Percentiles rank a stretch among this genome's conserved stretches.
phyloP scores from a whole-genome alignment of 2,888 invertebrate genomes.

The Pseudococcus jackbeardsleyi region DNA sequence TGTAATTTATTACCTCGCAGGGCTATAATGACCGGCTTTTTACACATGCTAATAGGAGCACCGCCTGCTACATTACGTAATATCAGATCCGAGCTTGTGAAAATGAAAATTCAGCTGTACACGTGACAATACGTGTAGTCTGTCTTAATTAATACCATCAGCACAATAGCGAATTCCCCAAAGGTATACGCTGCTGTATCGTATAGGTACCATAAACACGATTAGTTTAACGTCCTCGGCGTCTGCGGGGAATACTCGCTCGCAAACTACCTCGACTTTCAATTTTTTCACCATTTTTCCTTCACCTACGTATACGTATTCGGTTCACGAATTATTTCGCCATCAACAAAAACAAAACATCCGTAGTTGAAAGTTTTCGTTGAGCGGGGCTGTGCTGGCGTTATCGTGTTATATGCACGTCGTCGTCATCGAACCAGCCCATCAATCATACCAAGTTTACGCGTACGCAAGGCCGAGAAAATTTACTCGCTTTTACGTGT shows the following conservation, averaged over 20 bases:
- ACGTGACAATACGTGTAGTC: conserved; percentile 8
- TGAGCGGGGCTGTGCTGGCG: not conserved
- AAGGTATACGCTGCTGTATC: not conserved
- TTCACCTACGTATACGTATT: not conserved
- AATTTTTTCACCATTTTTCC: not conserved
- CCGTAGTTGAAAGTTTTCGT: not conserved
- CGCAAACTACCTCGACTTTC: not conserved
- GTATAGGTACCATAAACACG: not conserved
- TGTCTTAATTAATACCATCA: conserved; percentile 6
- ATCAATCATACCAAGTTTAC: not conserved
- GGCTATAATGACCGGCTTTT: not conserved
- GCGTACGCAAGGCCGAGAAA: not conserved
- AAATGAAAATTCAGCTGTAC: not conserved
- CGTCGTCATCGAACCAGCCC: not conserved
- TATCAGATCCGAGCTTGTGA: not conserved
- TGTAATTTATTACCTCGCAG: not conserved
- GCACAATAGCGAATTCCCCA: not conserved
- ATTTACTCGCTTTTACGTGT: not conserved
- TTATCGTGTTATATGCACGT: not conserved
- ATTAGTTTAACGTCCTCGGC: not conserved
- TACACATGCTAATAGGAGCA: not conserved
- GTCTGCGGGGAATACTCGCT: not conserved
- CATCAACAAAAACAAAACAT: not conserved
- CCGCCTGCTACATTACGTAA: not conserved
- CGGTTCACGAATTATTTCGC: conserved; percentile 19